Percentiles rank a stretch among this genome's conserved stretches.
Evolutionary conservation across 2,888 invertebrate genomes (phyloP).

Genomic region (Miltochrista miniata): DNA sequence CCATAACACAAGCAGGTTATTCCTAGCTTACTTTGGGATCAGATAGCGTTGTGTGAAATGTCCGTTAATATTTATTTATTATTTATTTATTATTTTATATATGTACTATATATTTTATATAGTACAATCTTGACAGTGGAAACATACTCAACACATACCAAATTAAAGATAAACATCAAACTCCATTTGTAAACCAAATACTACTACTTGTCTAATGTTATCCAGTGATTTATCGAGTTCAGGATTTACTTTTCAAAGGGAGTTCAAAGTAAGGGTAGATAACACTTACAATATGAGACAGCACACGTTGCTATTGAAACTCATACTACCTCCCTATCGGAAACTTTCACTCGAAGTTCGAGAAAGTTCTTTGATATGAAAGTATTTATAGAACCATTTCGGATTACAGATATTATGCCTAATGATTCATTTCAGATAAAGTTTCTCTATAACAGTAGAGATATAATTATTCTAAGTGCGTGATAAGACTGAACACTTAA

Average conservation of each 20-base stretch:
- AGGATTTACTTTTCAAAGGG: slow-evolving; percentile 62
- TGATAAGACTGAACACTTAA: slow-evolving; percentile 14
- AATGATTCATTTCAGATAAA: slow-evolving; percentile 36
- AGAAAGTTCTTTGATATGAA: slow-evolving; percentile 31
- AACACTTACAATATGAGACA: slow-evolving; percentile 40
- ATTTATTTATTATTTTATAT: no score
- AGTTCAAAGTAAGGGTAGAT: slow-evolving; percentile 47
- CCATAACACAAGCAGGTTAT: no score
- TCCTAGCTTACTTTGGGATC: no score
- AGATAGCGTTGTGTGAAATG: no score
- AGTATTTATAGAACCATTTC: slow-evolving; percentile 42
- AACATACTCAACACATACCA: background rate
- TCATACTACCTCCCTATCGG: slow-evolving; percentile 34
- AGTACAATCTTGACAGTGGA: background rate
- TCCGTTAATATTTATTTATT: no score
- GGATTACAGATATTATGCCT: slow-evolving; percentile 29
- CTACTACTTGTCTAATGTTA: slow-evolving; percentile 56
- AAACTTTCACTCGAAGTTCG: slow-evolving; percentile 36
- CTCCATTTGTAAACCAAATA: slow-evolving; percentile 40
- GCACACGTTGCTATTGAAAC: slow-evolving; percentile 39
- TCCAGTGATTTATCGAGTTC: slow-evolving; percentile 74
- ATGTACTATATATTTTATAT: no score
- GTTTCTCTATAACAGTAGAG: slow-evolving; percentile 24
- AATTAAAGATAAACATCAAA: slow-evolving; percentile 15
- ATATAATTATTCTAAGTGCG: slow-evolving; percentile 33